Percentiles rank a stretch among this genome's conserved stretches.
These are phyloP conservation scores for Solea solea DNA, from an alignment of 2,113 vertebrate species.

Conservation along the genomic window DNA sequence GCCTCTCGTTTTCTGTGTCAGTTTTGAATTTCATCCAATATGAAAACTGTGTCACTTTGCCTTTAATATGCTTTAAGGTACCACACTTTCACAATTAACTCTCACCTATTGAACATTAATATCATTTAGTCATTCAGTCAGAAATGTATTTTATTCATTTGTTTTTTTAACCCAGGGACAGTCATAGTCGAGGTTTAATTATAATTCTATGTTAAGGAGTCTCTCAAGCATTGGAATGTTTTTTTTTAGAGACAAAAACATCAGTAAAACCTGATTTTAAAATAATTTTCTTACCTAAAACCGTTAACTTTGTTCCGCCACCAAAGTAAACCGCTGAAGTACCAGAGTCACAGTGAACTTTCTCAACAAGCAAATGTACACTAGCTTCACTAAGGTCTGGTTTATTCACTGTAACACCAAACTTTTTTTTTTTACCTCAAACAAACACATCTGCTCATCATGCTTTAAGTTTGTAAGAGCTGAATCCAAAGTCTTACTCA, in stretches of 20 bases:
- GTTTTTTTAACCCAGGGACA: not conserved
- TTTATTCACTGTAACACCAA: no score
- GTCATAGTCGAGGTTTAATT: not conserved
- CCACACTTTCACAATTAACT: not conserved
- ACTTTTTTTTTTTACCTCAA: no score
- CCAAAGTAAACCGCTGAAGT: slow-evolving; percentile 11
- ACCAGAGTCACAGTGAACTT: not conserved
- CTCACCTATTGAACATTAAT: not conserved
- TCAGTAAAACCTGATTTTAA: not conserved
- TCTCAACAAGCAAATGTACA: not conserved
- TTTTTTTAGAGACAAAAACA: not conserved
- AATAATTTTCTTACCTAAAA: slow-evolving; percentile 78
- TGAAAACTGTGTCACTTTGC: not conserved
- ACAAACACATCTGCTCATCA: no score
- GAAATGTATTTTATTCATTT: no score
- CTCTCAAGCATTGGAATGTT: no score
- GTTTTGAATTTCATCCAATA: not conserved
- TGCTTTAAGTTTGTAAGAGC: no score
- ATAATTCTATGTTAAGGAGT: not conserved
- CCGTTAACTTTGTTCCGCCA: slow-evolving; percentile 46
- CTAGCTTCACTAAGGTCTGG: no score
- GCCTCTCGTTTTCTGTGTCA: not conserved
- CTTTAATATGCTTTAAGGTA: not conserved
- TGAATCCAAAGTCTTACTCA: slow-evolving; percentile 56
- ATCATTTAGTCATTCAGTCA: not conserved